These are phyloP conservation scores for Knipowitschia caucasica DNA, from an alignment of 2,797 vertebrate genomes.

Conservation along the genomic window DNA sequence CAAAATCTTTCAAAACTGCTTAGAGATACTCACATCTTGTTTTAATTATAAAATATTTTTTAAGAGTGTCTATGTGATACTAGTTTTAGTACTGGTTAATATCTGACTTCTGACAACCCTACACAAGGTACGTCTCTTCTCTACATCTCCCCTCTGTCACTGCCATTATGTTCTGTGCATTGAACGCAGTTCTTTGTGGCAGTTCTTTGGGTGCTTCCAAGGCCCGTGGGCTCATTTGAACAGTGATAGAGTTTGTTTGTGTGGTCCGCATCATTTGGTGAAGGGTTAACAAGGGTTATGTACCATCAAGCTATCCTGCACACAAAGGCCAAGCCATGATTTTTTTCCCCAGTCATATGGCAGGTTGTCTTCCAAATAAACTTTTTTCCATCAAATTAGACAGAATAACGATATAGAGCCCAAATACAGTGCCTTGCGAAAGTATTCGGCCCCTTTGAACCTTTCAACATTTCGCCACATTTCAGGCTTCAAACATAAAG, in stretches of 20 bases:
- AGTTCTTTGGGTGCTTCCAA: slow-evolving; percentile 64
- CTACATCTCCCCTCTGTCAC: slow-evolving; percentile 34
- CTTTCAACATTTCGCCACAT: too few species aligned
- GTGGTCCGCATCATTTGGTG: slow-evolving; percentile 74
- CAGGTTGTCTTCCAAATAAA: slow-evolving; percentile 46
- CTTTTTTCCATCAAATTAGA: slow-evolving; percentile 55
- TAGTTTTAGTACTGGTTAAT: too few species aligned
- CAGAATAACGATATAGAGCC: slow-evolving; percentile 56
- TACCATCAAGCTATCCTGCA: slow-evolving; percentile 57
- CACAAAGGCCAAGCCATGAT: slow-evolving; percentile 63
- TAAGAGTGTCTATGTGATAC: too few species aligned
- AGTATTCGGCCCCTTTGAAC: slow-evolving; percentile 8
- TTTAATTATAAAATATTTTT: too few species aligned
- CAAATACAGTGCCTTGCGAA: slow-evolving; percentile 25
- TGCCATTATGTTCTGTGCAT: slow-evolving; percentile 61
- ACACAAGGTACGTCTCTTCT: slow-evolving; percentile 23
- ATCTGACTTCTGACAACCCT: too few species aligned
- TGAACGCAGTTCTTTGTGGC: slow-evolving; percentile 66
- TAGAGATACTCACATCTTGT: too few species aligned
- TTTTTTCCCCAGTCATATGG: slow-evolving; percentile 26
- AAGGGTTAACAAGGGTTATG: slow-evolving; percentile 80
- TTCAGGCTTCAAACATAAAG: too few species aligned
- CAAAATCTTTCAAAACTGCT: too few species aligned
- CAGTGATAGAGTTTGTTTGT: slow-evolving; percentile 83
- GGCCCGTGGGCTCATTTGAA: slow-evolving; percentile 73